phyloP scores from a whole-genome alignment of 1,140 invertebrate species.

The Plodia interpunctella region DNA sequence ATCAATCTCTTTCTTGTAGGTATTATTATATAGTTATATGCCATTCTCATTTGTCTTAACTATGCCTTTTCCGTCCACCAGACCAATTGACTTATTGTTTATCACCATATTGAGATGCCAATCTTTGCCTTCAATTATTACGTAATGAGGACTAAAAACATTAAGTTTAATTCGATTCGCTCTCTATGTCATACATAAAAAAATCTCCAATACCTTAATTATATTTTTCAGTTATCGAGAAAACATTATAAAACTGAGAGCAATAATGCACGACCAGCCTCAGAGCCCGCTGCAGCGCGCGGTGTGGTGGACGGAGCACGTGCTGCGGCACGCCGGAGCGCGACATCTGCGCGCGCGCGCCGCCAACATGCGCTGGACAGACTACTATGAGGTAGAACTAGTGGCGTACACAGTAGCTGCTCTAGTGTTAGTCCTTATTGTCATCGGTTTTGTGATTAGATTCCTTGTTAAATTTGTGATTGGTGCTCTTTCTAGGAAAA shows the following conservation, averaged over 20 bases:
- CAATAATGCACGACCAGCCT: conserved; percentile 73
- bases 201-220: too few species aligned
- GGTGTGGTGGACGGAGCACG: conserved; percentile 72
- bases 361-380: conserved; percentile 26
- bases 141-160: too few species aligned
- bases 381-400: conserved; percentile 5
- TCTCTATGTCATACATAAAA: background rate
- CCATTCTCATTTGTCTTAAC: too few species aligned
- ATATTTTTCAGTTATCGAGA: conserved; percentile 32
- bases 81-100: too few species aligned
- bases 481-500: background rate
- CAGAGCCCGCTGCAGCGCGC: conserved; percentile 62
- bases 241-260: conserved; percentile 49
- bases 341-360: conserved; percentile 72
- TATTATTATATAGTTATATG: too few species aligned
- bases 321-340: conserved; percentile 69
- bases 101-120: too few species aligned
- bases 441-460: background rate
- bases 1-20: too few species aligned
- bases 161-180: too few species aligned
- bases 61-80: too few species aligned
- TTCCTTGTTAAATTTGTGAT: background rate
- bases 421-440: background rate
- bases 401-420: background rate
- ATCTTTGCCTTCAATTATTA: too few species aligned